These are phyloP conservation scores for Muntiacus muntjak DNA, from an alignment of 2,113 vertebrate genomes.

Conservation along the genomic window DNA sequence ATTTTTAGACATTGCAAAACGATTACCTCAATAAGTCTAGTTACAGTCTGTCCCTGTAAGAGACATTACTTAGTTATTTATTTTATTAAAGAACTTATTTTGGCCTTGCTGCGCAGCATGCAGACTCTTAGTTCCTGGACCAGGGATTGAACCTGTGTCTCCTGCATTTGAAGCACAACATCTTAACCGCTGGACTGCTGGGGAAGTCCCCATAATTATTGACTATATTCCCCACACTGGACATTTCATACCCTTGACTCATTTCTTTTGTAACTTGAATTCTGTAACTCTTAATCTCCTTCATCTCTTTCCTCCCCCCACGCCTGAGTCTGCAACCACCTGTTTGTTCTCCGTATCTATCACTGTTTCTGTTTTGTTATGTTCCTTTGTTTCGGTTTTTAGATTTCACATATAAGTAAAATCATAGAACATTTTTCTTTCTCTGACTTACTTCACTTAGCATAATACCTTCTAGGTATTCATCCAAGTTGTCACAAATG, in stretches of 20 bases:
- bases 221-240: neutral
- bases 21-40: neutral
- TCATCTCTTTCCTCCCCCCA: neutral
- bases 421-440: neutral
- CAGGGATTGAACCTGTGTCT: neutral
- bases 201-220: neutral
- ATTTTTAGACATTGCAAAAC: neutral
- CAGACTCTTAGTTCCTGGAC: neutral
- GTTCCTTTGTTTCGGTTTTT: neutral
- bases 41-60: neutral
- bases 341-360: neutral
- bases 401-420: neutral
- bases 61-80: neutral
- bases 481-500: neutral
- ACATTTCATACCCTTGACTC: neutral
- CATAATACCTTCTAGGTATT: neutral
- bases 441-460: neutral
- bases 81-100: neutral
- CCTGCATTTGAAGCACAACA: neutral
- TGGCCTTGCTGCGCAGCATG: neutral
- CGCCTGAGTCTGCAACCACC: neutral
- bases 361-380: neutral
- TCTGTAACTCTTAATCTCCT: neutral
- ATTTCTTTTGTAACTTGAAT: neutral
- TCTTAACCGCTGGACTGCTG: neutral